Percentiles rank a stretch among this genome's conserved stretches.
Conservation (phyloP, 1,140 invertebrate species). For the Drosophila triauraria region DNA sequence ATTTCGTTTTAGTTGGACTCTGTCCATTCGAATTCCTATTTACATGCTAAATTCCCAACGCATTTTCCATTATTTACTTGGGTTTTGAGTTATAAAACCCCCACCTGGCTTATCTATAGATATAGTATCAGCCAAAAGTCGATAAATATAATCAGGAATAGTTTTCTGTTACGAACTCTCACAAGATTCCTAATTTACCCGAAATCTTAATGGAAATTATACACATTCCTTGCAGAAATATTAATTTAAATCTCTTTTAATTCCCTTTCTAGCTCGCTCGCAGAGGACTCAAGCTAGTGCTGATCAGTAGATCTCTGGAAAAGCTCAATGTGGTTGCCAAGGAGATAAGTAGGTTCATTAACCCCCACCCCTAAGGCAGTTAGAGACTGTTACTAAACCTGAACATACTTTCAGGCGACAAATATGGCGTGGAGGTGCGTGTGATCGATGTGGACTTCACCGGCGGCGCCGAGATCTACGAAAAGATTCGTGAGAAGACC, state of each 20-base stretch:
- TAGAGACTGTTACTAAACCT: neutral
- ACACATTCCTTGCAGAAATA: neutral
- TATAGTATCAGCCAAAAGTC: neutral
- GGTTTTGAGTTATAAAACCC: neutral
- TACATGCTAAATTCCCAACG: neutral
- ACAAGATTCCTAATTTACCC: no score
- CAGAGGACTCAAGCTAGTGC: conserved; percentile 93
- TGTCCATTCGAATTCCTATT: neutral
- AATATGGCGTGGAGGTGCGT: conserved; percentile 92
- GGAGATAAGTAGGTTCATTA: conserved; percentile 88
- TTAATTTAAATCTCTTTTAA: neutral
- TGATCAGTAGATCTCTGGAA: conserved; percentile 93
- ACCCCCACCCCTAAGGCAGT: neutral
- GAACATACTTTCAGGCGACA: conserved; percentile 86
- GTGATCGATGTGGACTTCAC: conserved; percentile 95
- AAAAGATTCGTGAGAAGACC: conserved; percentile 91
- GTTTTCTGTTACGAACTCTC: no score
- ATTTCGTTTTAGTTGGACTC: neutral
- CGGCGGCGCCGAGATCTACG: conserved; percentile 89
- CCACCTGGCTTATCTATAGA: neutral
- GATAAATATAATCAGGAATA: neutral
- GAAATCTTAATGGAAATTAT: neutral
- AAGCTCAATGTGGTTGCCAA: conserved; percentile 93
- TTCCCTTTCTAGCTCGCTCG: conserved; percentile 88
- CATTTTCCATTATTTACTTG: neutral